phyloP scores from a whole-genome alignment of 1,140 invertebrate genomes.

The Lepidurus couesii region DNA sequence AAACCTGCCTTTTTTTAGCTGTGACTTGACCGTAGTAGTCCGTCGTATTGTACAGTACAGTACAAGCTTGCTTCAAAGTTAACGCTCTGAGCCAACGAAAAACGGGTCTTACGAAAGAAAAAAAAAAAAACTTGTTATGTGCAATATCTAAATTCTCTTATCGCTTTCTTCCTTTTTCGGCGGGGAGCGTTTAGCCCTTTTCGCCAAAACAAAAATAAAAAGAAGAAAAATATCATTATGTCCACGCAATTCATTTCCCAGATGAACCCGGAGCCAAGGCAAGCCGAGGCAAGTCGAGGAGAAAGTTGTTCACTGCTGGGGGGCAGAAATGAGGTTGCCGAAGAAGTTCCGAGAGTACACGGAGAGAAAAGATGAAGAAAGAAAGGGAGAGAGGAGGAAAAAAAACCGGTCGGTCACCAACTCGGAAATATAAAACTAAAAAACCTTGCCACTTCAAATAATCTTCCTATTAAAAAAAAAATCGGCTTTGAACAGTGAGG shows the following conservation, averaged over 20 bases:
- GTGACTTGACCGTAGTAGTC: too few species aligned
- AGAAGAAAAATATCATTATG: neutral
- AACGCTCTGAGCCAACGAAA: neutral
- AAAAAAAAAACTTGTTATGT: neutral
- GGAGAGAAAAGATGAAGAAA: neutral
- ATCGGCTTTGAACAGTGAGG: too few species aligned
- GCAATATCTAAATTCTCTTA: neutral
- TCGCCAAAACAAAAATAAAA: neutral
- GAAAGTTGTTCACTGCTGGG: neutral
- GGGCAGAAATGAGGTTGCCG: constrained; percentile 12
- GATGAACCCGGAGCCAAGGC: neutral
- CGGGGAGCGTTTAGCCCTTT: neutral
- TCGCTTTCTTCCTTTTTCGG: neutral
- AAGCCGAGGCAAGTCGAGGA: neutral
- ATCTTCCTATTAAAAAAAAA: too few species aligned
- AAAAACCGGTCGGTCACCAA: constrained; percentile 2
- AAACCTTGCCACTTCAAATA: too few species aligned
- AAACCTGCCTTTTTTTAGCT: neutral
- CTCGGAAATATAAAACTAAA: neutral
- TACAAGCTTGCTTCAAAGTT: too few species aligned
- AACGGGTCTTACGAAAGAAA: neutral
- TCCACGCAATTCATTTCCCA: neutral
- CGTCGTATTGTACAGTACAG: too few species aligned
- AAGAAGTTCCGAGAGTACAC: neutral
- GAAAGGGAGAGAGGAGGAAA: neutral